Evolutionary conservation across 2,888 invertebrate species (phyloP).

Genomic region (Shargacucullia verbasci): DNA sequence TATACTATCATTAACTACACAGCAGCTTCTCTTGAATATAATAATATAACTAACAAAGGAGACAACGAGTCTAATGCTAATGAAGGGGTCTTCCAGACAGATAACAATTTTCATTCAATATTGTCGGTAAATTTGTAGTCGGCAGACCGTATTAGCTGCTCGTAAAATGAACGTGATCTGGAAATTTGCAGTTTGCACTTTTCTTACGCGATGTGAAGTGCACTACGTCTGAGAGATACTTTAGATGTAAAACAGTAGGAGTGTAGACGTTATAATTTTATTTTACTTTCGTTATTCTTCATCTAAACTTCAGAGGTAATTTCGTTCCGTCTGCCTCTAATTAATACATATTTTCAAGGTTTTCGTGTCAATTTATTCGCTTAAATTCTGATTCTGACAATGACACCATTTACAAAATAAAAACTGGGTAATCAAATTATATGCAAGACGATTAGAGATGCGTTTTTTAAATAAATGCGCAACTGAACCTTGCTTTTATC

Average conservation of each 20-base stretch:
- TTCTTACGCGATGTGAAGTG: slow-evolving; percentile 3
- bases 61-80: slow-evolving; percentile 28
- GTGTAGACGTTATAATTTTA: neutral
- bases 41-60: slow-evolving; percentile 11
- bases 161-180: slow-evolving; percentile 10
- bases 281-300: no score
- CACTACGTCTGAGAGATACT: slow-evolving; percentile 1
- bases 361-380: slow-evolving; percentile 16
- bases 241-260: neutral
- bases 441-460: slow-evolving; percentile 7
- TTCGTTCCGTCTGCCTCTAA: no score
- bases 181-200: slow-evolving; percentile 7
- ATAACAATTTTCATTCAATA: slow-evolving; percentile 16
- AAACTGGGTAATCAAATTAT: slow-evolving; percentile 8
- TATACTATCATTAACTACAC: slow-evolving; percentile 5
- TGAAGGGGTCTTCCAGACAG: slow-evolving; percentile 14
- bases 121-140: slow-evolving; percentile 4
- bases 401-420: slow-evolving; percentile 33
- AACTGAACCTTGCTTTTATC: neutral
- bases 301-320: neutral
- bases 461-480: neutral
- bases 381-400: slow-evolving; percentile 32
- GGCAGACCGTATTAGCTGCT: neutral
- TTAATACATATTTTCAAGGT: slow-evolving; percentile 1
- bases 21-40: slow-evolving; percentile 21